Evolutionary conservation across 2,888 invertebrate genomes (phyloP).

Genomic region (Nymphalis urticae): DNA sequence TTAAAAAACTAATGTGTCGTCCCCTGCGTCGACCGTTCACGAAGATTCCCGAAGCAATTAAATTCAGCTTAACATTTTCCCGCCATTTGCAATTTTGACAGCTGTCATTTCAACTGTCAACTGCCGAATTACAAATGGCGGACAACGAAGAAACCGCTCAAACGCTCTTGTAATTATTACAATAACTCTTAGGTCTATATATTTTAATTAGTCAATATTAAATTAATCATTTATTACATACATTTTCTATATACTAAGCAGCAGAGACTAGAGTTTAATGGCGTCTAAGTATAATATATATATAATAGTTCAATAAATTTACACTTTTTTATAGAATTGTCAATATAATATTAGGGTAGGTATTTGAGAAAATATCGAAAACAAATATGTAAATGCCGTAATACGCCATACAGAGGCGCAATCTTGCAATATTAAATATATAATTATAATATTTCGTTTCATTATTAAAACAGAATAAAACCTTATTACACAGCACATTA

Average conservation of each 20-base stretch:
- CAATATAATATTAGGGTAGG: slow-evolving; percentile 40
- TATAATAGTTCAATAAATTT: slow-evolving; percentile 50
- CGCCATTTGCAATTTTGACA: slow-evolving; percentile 35
- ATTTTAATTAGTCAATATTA: slow-evolving; percentile 47
- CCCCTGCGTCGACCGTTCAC: slow-evolving; percentile 45
- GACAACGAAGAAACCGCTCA: slow-evolving; percentile 46
- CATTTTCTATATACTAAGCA: slow-evolving; percentile 65
- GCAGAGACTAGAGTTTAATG: slow-evolving; percentile 76
- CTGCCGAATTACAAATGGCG: slow-evolving; percentile 38
- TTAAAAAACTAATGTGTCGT: slow-evolving; percentile 25
- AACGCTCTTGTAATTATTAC: slow-evolving; percentile 50
- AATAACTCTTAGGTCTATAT: slow-evolving; percentile 62
- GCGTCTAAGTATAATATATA: slow-evolving; percentile 60
- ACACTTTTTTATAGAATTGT: slow-evolving; percentile 41
- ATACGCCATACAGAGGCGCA: slow-evolving; percentile 1
- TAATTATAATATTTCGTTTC: neutral
- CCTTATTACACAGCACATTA: neutral
- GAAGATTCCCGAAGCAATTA: slow-evolving; percentile 46
- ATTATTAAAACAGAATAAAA: slow-evolving; percentile 2
- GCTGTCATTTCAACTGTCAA: slow-evolving; percentile 23
- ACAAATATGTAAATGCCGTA: slow-evolving; percentile 13
- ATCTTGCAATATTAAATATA: neutral
- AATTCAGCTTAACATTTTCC: slow-evolving; percentile 44
- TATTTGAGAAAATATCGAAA: slow-evolving; percentile 16
- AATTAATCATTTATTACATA: slow-evolving; percentile 59